Evolutionary conservation across 2,797 vertebrate genomes (phyloP), one percentile per base, ranked within the genome.

Genomic region (Percopsis omiscomaycus): DNA sequence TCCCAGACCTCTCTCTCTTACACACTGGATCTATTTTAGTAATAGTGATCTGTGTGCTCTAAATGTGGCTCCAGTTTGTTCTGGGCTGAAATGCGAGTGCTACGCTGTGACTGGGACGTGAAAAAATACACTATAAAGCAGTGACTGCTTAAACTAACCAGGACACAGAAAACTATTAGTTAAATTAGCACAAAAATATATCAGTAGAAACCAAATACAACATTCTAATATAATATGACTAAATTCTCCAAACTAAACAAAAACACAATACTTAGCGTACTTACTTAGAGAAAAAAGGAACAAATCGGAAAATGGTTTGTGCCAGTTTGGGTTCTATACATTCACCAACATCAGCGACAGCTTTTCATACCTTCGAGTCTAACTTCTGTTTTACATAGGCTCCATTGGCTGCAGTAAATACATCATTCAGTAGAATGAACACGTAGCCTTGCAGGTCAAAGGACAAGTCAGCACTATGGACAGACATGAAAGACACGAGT

Each of bases 301-400:
- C 28, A 1, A 22, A 27, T 63, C 13, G 0, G 0, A 44, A 57
- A 42, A 37, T 3, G 22, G 56, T 64, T 55, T 58, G 8, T 47
- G 44, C 44, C 64, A 77, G 46, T 50, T 68, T 15, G 10, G 50
- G 14, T 71, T 76, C 55, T 72, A 52, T 12, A 59, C 68, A 66
- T 74, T 73, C 71, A 77, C 47, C 42, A 42, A 68, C 65, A 57
- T 67, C 49, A 61, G 15, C 57, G 28, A 61, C 71, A 59, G 45
- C 22, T 22, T 22, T 22, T 22, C 94, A 87, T 91, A 98, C 97
- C 94, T 98, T 98, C 0, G 97, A 95, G 73, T 99, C 96, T 76
- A 99, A 89, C 88, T 99, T 99, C 89, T 99, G 97, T 64, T 99
- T 99, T 16, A 98, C 93, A 0, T 97, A 99, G 74, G 96, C 97